Base-by-base conservation (phyloP, 64 coral and sea anemone genomes). In the Actinia equina region DNA sequence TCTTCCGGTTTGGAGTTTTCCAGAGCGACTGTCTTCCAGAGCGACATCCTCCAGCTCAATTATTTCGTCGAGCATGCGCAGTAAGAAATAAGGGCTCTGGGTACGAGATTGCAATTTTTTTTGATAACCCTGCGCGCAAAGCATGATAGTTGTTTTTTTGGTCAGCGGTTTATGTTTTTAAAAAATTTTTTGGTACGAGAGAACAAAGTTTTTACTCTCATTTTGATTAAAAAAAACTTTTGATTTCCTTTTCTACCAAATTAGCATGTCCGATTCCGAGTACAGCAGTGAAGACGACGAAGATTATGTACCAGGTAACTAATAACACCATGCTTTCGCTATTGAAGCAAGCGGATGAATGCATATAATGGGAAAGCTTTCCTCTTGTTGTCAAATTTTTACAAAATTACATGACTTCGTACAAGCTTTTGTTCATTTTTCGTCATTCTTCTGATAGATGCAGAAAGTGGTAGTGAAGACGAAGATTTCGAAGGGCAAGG, bases 251-350 rank as follows among this genome's bases (percentile, higher is more conserved):
- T 74, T 71, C 69, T 37, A 65, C 62, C 3, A 22, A 23, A 74
- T 41, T 8, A 69, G 7, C 61, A 96, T 96, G 94, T 93, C 94
- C 8, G 91, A 90, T 84, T 93, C 91, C 9, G 94, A 95, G 52
- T 86, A 89, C 19, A 82, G 77, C 26, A 91, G 88, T 51, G 88
- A 89, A 27, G 85, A 96, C 17, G 94, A 96, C 26, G 94, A 96
- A 59, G 94, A 96, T 89, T 96, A 96, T 44, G 86, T 96, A 67
- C 94, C 94, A 77, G 94, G 94, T 96, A 84, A 84, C 20, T 20
- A 87, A 4, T 25, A 14, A 57, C 27, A 10, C 11, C 30, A 30
- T 17, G 22, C 25, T 52, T 56, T 87, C 5, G 1, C 18, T 76
- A 13, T 23, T 27, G 18, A 22, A 25, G 25, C 22, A 22, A n/a